A percentile compares a stretch with the other conserved stretches of the same genome.
Conservation (phyloP, 2,888 invertebrate species). For the Zelleria hepariella region DNA sequence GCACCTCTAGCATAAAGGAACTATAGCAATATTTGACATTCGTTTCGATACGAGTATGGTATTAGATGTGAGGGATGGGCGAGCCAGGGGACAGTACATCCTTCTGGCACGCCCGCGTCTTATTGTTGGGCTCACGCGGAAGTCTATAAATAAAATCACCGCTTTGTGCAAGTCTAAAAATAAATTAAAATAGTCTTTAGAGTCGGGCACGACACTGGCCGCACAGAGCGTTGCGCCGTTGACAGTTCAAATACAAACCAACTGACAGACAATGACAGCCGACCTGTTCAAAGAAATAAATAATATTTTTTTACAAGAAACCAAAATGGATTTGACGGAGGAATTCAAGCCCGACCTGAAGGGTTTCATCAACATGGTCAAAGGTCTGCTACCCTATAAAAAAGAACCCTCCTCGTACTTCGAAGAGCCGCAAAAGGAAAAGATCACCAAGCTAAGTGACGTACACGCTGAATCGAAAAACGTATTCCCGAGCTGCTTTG, state of each 20-base stretch:
- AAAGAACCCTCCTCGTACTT: constrained; percentile 45
- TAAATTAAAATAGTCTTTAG: constrained; percentile 14
- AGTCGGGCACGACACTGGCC: constrained; percentile 51
- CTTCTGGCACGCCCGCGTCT: too few relatives aligned
- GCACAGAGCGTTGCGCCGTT: constrained; percentile 28
- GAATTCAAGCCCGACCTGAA: constrained; percentile 53
- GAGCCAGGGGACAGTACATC: too few relatives aligned
- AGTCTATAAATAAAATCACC: too few relatives aligned
- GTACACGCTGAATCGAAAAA: constrained; percentile 55
- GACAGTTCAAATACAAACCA: constrained; percentile 41
- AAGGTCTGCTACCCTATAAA: constrained; percentile 45
- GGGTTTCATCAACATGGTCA: constrained; percentile 45
- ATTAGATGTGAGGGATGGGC: too few relatives aligned
- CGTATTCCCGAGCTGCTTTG: constrained; percentile 58
- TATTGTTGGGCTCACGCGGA: too few relatives aligned
- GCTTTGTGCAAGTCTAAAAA: background rate
- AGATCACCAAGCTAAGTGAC: constrained; percentile 40
- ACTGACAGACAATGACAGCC: constrained; percentile 54
- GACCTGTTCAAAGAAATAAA: constrained; percentile 41
- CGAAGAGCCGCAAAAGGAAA: constrained; percentile 26
- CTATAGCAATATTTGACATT: too few relatives aligned
- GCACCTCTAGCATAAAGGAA: too few relatives aligned
- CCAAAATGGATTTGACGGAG: constrained; percentile 54
- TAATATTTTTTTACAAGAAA: constrained; percentile 15
- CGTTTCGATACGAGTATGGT: too few relatives aligned